phyloP scores from a whole-genome alignment of 1,140 invertebrate genomes.

The Apis cerana region DNA sequence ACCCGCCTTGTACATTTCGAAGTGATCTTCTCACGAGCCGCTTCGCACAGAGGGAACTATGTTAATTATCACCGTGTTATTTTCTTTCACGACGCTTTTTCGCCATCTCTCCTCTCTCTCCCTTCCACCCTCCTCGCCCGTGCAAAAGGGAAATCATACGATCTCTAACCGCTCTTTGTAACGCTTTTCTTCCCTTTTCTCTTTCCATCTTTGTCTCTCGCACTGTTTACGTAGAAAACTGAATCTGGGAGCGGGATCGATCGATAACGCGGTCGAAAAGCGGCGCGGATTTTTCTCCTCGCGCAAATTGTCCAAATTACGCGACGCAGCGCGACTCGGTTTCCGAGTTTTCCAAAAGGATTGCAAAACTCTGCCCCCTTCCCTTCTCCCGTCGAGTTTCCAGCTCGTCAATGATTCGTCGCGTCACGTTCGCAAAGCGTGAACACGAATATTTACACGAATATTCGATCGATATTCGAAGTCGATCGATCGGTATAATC shows the following conservation, averaged over 20 bases:
- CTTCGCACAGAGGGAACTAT: conserved; percentile 10
- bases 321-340: background rate
- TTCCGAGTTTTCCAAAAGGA: no score
- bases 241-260: background rate
- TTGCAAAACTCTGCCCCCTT: no score
- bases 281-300: background rate
- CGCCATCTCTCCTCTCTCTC: background rate
- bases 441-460: no score
- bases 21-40: background rate
- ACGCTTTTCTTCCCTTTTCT: no score
- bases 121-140: background rate
- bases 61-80: conserved; percentile 24
- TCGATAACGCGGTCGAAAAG: conserved; percentile 10
- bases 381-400: no score
- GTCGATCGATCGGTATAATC: no score
- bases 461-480: no score
- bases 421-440: background rate
- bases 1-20: conserved; percentile 17
- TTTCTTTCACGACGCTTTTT: background rate
- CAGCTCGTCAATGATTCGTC: background rate
- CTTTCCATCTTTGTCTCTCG: background rate
- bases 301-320: no score
- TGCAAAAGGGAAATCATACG: background rate
- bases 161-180: background rate
- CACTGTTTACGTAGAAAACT: conserved; percentile 11